A percentile compares a stretch with the other conserved stretches of the same genome.
Evolutionary conservation across 2,888 invertebrate species (phyloP).

Genomic region (Acleris literana): DNA sequence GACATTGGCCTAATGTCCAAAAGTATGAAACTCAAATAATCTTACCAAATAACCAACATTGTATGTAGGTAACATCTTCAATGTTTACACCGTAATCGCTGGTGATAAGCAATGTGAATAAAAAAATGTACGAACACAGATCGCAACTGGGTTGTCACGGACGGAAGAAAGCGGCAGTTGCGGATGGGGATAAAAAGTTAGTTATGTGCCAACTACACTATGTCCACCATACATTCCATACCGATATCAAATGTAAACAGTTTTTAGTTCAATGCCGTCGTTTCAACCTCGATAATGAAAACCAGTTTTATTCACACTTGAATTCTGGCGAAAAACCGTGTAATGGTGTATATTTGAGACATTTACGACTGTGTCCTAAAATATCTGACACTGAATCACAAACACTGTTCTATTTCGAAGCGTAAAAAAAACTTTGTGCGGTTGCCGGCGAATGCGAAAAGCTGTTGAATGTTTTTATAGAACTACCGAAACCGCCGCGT

Average conservation of each 20-base stretch:
- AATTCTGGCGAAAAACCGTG: slow-evolving; percentile 12
- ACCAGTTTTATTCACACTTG: slow-evolving; percentile 20
- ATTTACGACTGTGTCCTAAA: slow-evolving; percentile 57
- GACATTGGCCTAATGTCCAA: too few species aligned
- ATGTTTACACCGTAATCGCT: neutral
- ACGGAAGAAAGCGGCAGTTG: slow-evolving; percentile 66
- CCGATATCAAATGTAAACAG: slow-evolving; percentile 8
- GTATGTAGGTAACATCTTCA: too few species aligned
- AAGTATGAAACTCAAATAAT: too few species aligned
- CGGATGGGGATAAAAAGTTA: slow-evolving; percentile 48
- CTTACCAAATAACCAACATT: too few species aligned
- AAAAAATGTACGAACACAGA: slow-evolving; percentile 63
- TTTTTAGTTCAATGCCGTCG: slow-evolving; percentile 28
- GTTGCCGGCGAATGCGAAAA: slow-evolving; percentile 23
- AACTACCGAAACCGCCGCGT: slow-evolving; percentile 16
- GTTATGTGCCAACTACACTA: slow-evolving; percentile 27
- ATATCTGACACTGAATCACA: slow-evolving; percentile 58
- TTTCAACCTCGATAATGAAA: slow-evolving; percentile 31
- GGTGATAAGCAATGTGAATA: slow-evolving; percentile 48
- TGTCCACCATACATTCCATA: slow-evolving; percentile 22
- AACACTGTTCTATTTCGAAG: slow-evolving; percentile 51
- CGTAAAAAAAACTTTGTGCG: slow-evolving; percentile 29
- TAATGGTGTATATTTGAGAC: slow-evolving; percentile 36
- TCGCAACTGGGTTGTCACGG: slow-evolving; percentile 76
- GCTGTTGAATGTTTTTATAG: slow-evolving; percentile 9